Evolutionary conservation across 2,113 vertebrate genomes (phyloP).

Genomic region (Ahaetulla prasina): DNA sequence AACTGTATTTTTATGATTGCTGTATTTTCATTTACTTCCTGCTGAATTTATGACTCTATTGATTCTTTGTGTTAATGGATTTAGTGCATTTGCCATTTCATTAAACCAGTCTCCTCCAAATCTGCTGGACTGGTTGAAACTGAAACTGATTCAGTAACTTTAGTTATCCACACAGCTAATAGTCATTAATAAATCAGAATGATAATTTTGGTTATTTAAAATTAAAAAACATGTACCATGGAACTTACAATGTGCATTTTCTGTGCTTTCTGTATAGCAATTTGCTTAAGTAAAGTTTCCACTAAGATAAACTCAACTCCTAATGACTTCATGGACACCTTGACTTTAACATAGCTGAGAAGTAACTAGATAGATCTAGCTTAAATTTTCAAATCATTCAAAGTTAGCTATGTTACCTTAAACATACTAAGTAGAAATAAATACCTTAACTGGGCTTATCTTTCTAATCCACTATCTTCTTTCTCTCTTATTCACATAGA

Average conservation of each 20-base stretch:
- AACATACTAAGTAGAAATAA: neutral
- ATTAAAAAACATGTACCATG: neutral
- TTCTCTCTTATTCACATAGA: neutral
- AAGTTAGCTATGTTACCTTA: neutral
- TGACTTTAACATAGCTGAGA: neutral
- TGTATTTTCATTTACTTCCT: conserved; percentile 44
- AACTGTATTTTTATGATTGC: conserved; percentile 20
- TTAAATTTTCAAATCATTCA: neutral
- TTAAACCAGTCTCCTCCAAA: conserved; percentile 61
- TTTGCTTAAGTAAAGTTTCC: conserved; percentile 35
- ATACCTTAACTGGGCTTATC: neutral
- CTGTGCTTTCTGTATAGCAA: neutral
- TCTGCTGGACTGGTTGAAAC: conserved; percentile 54
- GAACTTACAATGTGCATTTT: conserved; percentile 35
- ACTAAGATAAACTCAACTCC: neutral
- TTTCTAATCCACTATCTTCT: neutral
- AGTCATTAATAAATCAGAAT: conserved; percentile 33
- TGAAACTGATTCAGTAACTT: conserved; percentile 64
- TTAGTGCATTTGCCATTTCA: conserved; percentile 53
- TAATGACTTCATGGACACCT: neutral
- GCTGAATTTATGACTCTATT: conserved; percentile 50
- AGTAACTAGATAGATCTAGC: neutral
- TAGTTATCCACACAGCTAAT: conserved; percentile 57
- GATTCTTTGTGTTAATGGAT: conserved; percentile 59
- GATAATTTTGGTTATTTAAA: neutral